Percentiles rank a stretch among this genome's conserved stretches.
phyloP scores from a whole-genome alignment of 2,888 invertebrate genomes.

The Allolobophora icterica region DNA sequence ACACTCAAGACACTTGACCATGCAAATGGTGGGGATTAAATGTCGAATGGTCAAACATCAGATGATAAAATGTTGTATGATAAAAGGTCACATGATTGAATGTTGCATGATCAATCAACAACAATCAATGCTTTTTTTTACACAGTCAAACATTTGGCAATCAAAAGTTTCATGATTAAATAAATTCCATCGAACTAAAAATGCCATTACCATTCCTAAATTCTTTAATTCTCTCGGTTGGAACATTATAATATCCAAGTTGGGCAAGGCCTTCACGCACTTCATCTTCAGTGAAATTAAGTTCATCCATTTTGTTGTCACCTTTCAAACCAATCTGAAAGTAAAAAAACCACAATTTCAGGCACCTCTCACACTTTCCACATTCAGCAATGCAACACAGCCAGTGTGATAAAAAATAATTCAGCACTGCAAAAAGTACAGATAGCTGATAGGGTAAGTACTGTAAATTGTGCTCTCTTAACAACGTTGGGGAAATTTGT shows the following conservation, averaged over 20 bases:
- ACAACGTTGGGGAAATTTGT: no score
- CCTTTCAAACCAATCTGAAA: not conserved
- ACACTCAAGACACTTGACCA: no score
- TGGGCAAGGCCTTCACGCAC: slow-evolving; percentile 61
- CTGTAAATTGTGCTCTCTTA: no score
- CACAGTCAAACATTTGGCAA: not conserved
- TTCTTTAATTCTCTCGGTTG: slow-evolving; percentile 55
- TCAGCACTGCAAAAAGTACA: no score
- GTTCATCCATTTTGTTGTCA: slow-evolving; percentile 43
- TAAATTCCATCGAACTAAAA: not conserved
- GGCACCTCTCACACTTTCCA: not conserved
- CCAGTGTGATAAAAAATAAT: no score
- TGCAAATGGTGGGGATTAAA: no score
- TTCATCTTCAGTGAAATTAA: slow-evolving; percentile 61
- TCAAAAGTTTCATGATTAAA: not conserved
- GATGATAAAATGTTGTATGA: not conserved
- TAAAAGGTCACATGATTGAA: not conserved
- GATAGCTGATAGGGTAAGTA: no score
- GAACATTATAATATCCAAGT: slow-evolving; percentile 62
- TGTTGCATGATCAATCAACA: no score
- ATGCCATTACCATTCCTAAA: slow-evolving; percentile 59
- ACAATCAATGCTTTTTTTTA: not conserved
- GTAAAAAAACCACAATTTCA: not conserved
- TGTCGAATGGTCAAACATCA: no score
- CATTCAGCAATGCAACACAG: no score